phyloP scores from a whole-genome alignment of 2,888 invertebrate species.

The Caenorhabditis sp. region DNA sequence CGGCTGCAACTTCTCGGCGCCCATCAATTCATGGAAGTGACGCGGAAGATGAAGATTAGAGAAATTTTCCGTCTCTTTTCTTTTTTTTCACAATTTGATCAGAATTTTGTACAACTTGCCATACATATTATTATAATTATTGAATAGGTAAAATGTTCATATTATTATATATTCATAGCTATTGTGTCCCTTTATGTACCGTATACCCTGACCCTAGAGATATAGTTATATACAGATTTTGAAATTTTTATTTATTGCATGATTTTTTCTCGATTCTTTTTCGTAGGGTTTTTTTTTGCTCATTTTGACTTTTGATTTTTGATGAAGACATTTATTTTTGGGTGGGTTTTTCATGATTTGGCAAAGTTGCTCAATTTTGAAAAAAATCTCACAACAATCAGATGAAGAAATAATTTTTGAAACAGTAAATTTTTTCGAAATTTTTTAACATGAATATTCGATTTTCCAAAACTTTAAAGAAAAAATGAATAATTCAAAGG shows the following conservation, averaged over 20 bases:
- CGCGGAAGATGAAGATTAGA: constrained; percentile 45
- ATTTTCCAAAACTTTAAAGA: too few relatives aligned
- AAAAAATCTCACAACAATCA: too few relatives aligned
- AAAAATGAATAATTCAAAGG: too few relatives aligned
- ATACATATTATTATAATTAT: background rate
- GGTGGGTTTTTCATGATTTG: too few relatives aligned
- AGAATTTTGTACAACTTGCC: constrained; percentile 1
- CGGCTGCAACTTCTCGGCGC: constrained; percentile 51
- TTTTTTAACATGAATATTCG: too few relatives aligned
- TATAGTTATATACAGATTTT: background rate
- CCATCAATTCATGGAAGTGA: constrained; percentile 45
- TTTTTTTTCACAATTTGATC: background rate
- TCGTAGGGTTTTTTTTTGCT: background rate
- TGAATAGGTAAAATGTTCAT: background rate
- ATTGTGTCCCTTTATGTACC: background rate
- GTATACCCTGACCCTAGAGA: background rate
- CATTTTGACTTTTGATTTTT: background rate
- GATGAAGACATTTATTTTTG: background rate
- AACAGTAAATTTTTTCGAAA: too few relatives aligned
- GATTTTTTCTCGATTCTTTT: background rate
- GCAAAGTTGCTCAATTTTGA: too few relatives aligned
- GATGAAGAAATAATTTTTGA: too few relatives aligned
- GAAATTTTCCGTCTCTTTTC: background rate
- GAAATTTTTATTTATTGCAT: background rate
- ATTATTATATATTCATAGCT: background rate